Evolutionary conservation across 2,888 invertebrate genomes (phyloP), one percentile per base, ranked within the genome.

Genomic region (Drosophila nr. medialis): DNA sequence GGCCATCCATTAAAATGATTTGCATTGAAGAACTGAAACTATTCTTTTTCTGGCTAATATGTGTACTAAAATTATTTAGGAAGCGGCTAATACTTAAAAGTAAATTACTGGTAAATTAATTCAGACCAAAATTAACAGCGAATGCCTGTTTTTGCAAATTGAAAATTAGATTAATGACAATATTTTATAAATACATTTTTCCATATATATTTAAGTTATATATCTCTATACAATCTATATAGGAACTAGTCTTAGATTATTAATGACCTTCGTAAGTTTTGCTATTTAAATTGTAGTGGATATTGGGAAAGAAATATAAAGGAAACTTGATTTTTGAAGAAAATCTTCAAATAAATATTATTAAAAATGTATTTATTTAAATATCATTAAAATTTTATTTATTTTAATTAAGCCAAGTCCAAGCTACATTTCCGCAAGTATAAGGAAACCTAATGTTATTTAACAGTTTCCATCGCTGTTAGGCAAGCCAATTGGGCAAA

Each of bases 401-500:
- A 36, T 15, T 36, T 15, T 1, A 34, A 34, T 15, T 13, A 30
- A 45, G 7, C 45, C 3, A 42, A 27, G 27, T 11, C 2, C 34
- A 11, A 45, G 13, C 30, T 36, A 34, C 29, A 42, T 32, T 56
- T 70, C 21, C 48, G 72, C 75, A 67, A 64, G n/a, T 32, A 51
- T 15, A 18, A 18, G 0, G 8, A 48, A 40, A 21, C 27, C 15
- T 10, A 27, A 61, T 80, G 80, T 82, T 68, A 66, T 38, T 18
- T 61, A 74, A 70, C 84, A 77, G 30, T 21, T 18, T 0, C 11
- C 36, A 6, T n/a, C 21, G 10, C 69, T 83, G 86, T 72, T 80
- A 64, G 53, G 34, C 15, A n/a, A 11, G 7, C 80, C 75, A 89
- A 84, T 75, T 83, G 77, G 75, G 50, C 64, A 49, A 48, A 42